Base-by-base conservation (phyloP, 2,113 vertebrate genomes). In the Ophthalmolycus amberensis region DNA sequence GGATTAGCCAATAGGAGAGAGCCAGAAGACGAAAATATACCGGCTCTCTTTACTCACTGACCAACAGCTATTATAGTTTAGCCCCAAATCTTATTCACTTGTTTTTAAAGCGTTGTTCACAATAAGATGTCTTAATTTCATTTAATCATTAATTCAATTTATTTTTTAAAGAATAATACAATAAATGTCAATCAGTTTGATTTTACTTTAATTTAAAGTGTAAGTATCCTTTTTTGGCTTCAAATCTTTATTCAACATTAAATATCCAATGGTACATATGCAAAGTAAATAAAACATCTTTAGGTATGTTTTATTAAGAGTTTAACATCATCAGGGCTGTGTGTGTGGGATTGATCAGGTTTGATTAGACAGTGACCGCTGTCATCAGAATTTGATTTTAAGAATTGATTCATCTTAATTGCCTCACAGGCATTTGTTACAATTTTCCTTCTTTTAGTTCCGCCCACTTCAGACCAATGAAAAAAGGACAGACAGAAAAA, bases 1-100 rank as follows among this genome's bases (percentile, higher is more conserved):
- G 83, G 89, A 93, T 89, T 78, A 83, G 8, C 80, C 50, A 80
- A 63, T 20, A 65, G 66, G 16, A 90, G 77, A 82, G 75, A 60
- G 12, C 46, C 69, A 79, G 79, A 37, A 50, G 66, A 65, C 76
- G 67, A 46, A 77, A 82, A 85, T 75, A 72, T 82, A 73, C 79
- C 69, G 34, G 20, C 59, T 79, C 8, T 80, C 66, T 70, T 70
- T 40, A 73, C 56, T 56, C 58, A 42, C 77, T 50, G 22, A 71
- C 46, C 83, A 76, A 76, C 88, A 77, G 37, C 48, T 73, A 6
- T 29, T 29, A 32, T 20, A 56, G 48, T 32, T 52, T 11, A 65
- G 46, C 6, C 77, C 34, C 11, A 22, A 11, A 25, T 25, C 22
- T 3, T 2, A 20, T 9, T 22, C 27, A n/a, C 18, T 29, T 42